These are phyloP conservation scores for Lepidurus couesii DNA, from an alignment of 1,140 invertebrate species.

Conservation along the genomic window DNA sequence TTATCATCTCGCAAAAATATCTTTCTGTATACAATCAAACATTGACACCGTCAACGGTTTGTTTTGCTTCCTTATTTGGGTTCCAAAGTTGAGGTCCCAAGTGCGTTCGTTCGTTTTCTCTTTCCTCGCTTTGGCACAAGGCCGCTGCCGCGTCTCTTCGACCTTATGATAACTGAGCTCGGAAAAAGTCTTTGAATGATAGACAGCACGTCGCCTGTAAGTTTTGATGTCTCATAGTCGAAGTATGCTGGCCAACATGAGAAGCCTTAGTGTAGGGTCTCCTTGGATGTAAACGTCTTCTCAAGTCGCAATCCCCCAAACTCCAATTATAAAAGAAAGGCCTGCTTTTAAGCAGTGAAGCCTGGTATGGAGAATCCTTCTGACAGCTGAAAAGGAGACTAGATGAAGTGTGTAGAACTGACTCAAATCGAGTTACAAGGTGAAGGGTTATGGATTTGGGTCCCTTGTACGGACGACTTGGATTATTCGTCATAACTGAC, in stretches of 20 bases:
- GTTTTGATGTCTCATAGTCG: background rate
- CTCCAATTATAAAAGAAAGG: slow-evolving; percentile 7
- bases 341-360: background rate
- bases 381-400: slow-evolving; percentile 3
- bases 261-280: background rate
- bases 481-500: no score
- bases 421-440: slow-evolving; percentile 12
- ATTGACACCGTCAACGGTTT: background rate
- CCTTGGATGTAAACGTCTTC: background rate
- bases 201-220: slow-evolving; percentile 17
- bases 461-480: background rate
- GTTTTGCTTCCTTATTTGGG: slow-evolving; percentile 7
- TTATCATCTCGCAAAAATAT: background rate
- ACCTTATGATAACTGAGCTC: background rate
- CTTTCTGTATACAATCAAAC: background rate
- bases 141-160: background rate
- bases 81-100: background rate
- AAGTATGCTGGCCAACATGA: background rate
- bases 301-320: background rate
- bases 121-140: background rate
- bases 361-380: slow-evolving; percentile 17
- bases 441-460: background rate
- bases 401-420: background rate
- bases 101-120: background rate
- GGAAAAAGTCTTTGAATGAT: background rate